Conservation (phyloP, 2,113 vertebrate genomes). For the Nibea coibor region DNA sequence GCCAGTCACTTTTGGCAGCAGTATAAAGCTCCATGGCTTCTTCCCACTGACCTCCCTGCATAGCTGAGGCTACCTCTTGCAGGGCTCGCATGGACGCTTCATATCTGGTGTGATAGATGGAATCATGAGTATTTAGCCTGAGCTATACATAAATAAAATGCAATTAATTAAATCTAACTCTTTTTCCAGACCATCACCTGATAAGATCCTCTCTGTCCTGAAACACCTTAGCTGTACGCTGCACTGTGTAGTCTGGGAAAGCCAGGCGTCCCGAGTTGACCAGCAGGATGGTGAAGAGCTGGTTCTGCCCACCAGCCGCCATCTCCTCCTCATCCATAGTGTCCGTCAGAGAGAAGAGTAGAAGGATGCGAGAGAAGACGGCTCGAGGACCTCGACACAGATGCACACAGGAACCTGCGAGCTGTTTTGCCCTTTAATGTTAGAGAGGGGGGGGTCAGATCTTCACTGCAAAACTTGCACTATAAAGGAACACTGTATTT, state of each 20-base stretch:
- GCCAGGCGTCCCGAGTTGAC: slow-evolving; percentile 89
- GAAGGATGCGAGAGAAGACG: slow-evolving; percentile 90
- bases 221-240: slow-evolving; percentile 87
- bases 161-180: neutral
- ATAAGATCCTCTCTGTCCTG: slow-evolving; percentile 92
- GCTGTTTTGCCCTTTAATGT: slow-evolving; percentile 87
- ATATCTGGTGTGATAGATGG: slow-evolving; percentile 83
- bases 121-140: neutral
- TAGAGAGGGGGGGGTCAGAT: slow-evolving; percentile 6
- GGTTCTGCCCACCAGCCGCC: slow-evolving; percentile 88
- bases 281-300: slow-evolving; percentile 90
- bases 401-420: slow-evolving; percentile 87
- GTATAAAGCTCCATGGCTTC: slow-evolving; percentile 86
- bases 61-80: slow-evolving; percentile 85
- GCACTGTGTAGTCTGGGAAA: slow-evolving; percentile 89
- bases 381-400: slow-evolving; percentile 84
- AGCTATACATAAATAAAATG: neutral
- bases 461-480: neutral
- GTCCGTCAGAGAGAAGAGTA: slow-evolving; percentile 92
- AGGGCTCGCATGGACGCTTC: slow-evolving; percentile 85
- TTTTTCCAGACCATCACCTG: slow-evolving; percentile 78
- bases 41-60: slow-evolving; percentile 90
- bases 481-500: neutral
- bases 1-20: slow-evolving; percentile 86
- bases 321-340: slow-evolving; percentile 91